Evolutionary conservation across 2,888 invertebrate genomes (phyloP), one percentile per base, ranked within the genome.

Genomic region (Allolobophora icterica): DNA sequence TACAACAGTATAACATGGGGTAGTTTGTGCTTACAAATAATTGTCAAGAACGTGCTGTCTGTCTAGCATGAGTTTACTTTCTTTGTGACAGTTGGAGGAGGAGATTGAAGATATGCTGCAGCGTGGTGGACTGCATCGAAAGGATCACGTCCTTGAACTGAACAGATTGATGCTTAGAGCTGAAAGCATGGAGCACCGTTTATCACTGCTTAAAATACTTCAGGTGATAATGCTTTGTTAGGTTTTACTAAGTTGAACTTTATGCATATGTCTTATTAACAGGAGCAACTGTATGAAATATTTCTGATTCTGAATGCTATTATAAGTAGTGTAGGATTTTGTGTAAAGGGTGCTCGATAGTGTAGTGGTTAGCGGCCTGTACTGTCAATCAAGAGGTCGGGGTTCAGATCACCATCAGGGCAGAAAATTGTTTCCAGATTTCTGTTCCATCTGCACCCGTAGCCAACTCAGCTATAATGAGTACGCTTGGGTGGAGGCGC

Each of bases 141-240:
- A 98, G 94, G 97, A 97, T 34, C 98, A 99, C 94, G 99, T 99
- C 0, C 96, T 99, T 90, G 97, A 97, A 21, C 96, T 99, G 89
- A 98, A 92, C 84, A 52, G 99, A 91, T 96, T 98, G 91, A 98
- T 99, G 97, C 98, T 99, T 35, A 97, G 99, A 19, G 98, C 98
- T 2, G 98, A 98, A 96, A 97, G 97, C 92, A 96, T 97, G 8
- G 96, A 97, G 93, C 97, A 98, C 89, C 96, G 92, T 92, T 96
- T 95, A 71, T 96, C 97, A 91, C 95, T 99, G 11, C 96, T 99
- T 93, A 96, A 97, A 30, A 96, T 99, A 84, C 96, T 99, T 92
- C 96, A 97, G 91, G 97, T 96, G 93, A 89, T 33, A 8, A 35
- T 89, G 13, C 15, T 30, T n/a, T 71, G 4, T n/a, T 71, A 13